Evolutionary conservation across 2,888 invertebrate genomes (phyloP).

Genomic region (Caenorhabditis afra): DNA sequence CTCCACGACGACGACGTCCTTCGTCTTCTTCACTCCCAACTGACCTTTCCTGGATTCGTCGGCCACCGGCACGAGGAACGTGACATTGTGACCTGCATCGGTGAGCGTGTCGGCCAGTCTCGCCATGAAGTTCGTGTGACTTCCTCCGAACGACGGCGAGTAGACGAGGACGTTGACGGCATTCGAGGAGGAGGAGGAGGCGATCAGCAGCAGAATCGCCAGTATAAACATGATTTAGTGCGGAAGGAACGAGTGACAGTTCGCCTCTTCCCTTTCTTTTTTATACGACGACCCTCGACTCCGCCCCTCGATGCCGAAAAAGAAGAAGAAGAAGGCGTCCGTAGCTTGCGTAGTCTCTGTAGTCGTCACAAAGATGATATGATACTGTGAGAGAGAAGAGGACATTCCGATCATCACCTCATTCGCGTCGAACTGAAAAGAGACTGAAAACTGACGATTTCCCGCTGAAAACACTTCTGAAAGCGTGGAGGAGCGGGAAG

Average conservation of each 20-base stretch:
- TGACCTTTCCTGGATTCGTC: slow-evolving; percentile 42
- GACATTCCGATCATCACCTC: neutral
- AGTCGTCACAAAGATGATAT: neutral
- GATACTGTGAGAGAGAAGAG: neutral
- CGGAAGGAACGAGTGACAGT: neutral
- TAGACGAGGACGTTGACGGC: slow-evolving; percentile 60
- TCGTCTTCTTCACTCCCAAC: slow-evolving; percentile 43
- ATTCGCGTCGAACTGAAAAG: too few relatives aligned
- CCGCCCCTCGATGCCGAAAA: neutral
- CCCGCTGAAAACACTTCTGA: too few relatives aligned
- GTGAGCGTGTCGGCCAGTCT: slow-evolving; percentile 59
- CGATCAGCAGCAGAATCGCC: neutral
- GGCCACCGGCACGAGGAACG: slow-evolving; percentile 32
- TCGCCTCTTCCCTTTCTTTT: neutral
- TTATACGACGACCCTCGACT: neutral
- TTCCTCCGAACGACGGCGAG: slow-evolving; percentile 55
- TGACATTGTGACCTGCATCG: slow-evolving; percentile 58
- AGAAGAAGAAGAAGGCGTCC: neutral
- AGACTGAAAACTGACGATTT: neutral
- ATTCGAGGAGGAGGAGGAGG: neutral
- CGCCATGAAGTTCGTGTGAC: slow-evolving; percentile 64
- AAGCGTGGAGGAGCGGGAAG: too few relatives aligned
- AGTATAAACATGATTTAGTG: neutral
- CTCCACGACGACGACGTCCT: slow-evolving; percentile 43
- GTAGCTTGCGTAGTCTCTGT: slow-evolving; percentile 8